phyloP scores from a whole-genome alignment of 1,140 invertebrate species.

The Samia ricini region DNA sequence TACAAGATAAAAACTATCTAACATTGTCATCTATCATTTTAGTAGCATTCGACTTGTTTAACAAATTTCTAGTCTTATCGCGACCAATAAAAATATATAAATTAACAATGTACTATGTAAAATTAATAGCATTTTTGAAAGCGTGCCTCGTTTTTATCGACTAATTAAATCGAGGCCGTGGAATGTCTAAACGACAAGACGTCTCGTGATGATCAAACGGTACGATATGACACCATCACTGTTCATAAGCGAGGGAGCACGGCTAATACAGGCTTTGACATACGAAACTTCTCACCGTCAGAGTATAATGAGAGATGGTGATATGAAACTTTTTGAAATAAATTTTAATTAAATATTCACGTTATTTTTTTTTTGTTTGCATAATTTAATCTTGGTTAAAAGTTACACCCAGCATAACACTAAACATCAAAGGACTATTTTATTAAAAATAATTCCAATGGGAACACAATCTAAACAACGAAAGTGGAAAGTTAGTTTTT shows the following conservation, averaged over 20 bases:
- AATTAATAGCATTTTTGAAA: constrained; percentile 13
- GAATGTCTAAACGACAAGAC: constrained; percentile 23
- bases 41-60: constrained; percentile 1
- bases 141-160: constrained; percentile 25
- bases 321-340: not conserved
- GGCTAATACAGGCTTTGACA: not conserved
- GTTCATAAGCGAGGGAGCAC: not conserved
- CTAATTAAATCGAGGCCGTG: constrained; percentile 27
- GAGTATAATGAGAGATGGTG: not conserved
- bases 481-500: too few relatives aligned
- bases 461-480: too few relatives aligned
- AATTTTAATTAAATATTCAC: not conserved
- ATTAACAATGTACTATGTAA: constrained; percentile 4
- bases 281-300: not conserved
- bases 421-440: too few relatives aligned
- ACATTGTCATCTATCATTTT: constrained; percentile 2
- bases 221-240: constrained; percentile 28
- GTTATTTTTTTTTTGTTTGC: too few relatives aligned
- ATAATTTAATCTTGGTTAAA: constrained; percentile 3
- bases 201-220: constrained; percentile 37
- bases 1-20: constrained; percentile 4
- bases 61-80: not conserved
- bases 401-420: too few relatives aligned
- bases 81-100: constrained; percentile 8
- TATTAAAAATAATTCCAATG: too few relatives aligned